These are phyloP conservation scores for Ceratotherium simum DNA, from an alignment of 2,113 vertebrate genomes.

Conservation along the genomic window DNA sequence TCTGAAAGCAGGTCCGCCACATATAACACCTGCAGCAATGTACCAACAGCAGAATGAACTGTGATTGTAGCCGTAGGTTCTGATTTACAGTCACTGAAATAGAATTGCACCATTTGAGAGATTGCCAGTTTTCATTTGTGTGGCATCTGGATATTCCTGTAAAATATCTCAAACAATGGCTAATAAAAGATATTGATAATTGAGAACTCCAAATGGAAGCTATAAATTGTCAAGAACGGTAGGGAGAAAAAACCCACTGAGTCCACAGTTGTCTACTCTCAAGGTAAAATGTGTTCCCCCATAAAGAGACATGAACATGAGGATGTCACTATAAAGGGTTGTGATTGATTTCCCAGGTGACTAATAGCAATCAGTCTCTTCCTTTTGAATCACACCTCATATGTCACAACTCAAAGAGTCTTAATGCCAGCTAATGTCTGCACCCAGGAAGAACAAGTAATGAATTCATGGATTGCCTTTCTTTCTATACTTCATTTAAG, in stretches of 20 bases:
- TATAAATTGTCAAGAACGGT: conserved; percentile 7
- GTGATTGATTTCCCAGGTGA: conserved; percentile 66
- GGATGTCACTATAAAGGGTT: conserved; percentile 2
- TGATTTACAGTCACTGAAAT: conserved; percentile 49
- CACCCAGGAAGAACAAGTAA: conserved; percentile 66
- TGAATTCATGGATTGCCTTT: conserved; percentile 61
- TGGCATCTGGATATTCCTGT: conserved; percentile 53
- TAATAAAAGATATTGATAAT: conserved; percentile 70
- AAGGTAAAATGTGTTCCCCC: conserved; percentile 16
- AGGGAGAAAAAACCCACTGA: not conserved
- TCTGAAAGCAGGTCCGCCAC: not conserved
- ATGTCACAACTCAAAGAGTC: conserved; percentile 68
- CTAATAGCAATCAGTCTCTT: conserved; percentile 51
- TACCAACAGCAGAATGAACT: not conserved
- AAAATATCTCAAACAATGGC: conserved; percentile 64
- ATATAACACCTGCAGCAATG: not conserved
- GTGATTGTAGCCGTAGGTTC: not conserved
- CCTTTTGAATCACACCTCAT: conserved; percentile 57
- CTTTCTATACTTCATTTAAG: conserved; percentile 70
- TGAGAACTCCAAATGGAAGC: conserved; percentile 36
- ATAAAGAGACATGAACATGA: conserved; percentile 46
- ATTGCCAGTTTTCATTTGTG: conserved; percentile 36
- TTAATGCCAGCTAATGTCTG: conserved; percentile 59
- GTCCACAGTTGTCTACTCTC: conserved; percentile 5
- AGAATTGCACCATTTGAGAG: conserved; percentile 8